Evolutionary conservation across 2,888 invertebrate genomes (phyloP).

Genomic region (Cylloceria caligata): DNA sequence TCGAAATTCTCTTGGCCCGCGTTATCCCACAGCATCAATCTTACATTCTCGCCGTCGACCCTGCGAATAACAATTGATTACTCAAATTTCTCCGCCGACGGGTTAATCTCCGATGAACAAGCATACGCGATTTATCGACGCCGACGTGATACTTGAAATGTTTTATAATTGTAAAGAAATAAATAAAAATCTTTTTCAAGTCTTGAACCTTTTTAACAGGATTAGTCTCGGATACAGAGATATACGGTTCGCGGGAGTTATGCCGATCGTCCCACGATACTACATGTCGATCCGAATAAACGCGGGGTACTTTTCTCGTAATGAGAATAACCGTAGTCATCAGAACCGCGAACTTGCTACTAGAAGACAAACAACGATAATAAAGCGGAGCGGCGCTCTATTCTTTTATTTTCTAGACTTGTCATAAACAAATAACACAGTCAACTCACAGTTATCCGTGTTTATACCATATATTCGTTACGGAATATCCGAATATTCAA

Average conservation of each 20-base stretch:
- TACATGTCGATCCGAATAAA: slow-evolving; percentile 71
- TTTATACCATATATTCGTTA: no score
- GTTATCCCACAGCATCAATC: slow-evolving; percentile 99
- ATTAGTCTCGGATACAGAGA: slow-evolving; percentile 4
- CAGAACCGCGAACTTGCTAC: slow-evolving; percentile 16
- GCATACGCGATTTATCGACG: no score
- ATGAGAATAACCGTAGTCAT: slow-evolving; percentile 58
- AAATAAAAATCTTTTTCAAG: no score
- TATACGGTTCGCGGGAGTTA: slow-evolving; percentile 24
- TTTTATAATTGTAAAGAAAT: no score
- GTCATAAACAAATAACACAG: neutral
- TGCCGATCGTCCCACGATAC: slow-evolving; percentile 75
- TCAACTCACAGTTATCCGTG: neutral
- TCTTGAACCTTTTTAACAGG: no score
- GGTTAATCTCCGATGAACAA: no score
- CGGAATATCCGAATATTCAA: no score
- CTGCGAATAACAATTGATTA: slow-evolving; percentile 84
- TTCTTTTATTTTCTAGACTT: neutral
- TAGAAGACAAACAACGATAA: neutral
- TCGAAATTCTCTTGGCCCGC: slow-evolving; percentile 99
- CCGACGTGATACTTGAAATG: no score
- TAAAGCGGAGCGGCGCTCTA: no score
- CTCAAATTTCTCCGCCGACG: no score
- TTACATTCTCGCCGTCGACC: slow-evolving; percentile 96
- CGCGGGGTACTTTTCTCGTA: slow-evolving; percentile 62